Conservation (phyloP, 2,888 invertebrate genomes). For the Plutella xylostella region DNA sequence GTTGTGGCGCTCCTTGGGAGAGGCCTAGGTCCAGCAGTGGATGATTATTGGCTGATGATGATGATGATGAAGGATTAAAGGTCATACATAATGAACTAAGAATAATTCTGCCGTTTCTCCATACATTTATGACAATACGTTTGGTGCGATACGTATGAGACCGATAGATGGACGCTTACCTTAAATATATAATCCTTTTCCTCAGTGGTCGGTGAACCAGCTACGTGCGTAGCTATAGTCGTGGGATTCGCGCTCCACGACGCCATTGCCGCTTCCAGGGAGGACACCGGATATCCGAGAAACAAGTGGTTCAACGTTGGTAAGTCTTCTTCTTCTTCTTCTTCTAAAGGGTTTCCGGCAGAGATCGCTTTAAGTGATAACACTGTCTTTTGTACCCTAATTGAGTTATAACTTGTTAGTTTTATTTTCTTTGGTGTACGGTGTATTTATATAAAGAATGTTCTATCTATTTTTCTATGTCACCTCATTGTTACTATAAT, state of each 20-base stretch:
- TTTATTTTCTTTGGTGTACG: neutral
- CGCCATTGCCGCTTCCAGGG: conserved; percentile 73
- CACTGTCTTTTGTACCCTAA: too few relatives aligned
- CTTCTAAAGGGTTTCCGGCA: neutral
- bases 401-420: neutral
- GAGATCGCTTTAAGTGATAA: too few relatives aligned
- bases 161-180: too few relatives aligned
- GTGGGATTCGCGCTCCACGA: conserved; percentile 72
- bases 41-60: too few relatives aligned
- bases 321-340: conserved; percentile 30
- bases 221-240: conserved; percentile 50
- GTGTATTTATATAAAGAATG: neutral
- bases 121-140: too few relatives aligned
- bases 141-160: too few relatives aligned
- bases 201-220: conserved; percentile 67
- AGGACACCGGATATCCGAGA: conserved; percentile 64
- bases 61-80: too few relatives aligned
- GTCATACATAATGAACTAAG: too few relatives aligned
- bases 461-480: neutral
- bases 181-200: too few relatives aligned
- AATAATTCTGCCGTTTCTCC: too few relatives aligned
- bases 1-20: too few relatives aligned
- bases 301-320: conserved; percentile 72
- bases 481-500: neutral
- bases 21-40: too few relatives aligned